Conservation (phyloP, 2,113 vertebrate species). For the Hippopotamus amphibius region DNA sequence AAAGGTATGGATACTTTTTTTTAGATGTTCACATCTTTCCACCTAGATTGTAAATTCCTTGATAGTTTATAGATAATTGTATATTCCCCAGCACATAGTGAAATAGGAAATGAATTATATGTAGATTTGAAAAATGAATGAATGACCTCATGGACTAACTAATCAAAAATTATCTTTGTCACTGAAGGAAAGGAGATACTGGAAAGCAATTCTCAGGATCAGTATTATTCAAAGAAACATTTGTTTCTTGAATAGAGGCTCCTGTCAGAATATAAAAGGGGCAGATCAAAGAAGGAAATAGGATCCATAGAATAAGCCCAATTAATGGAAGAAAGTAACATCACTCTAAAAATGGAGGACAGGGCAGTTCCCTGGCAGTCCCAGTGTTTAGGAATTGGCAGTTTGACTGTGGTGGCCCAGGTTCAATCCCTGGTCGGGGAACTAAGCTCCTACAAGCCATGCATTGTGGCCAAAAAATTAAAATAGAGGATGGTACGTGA, state of each 20-base stretch:
- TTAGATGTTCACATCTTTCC: not conserved
- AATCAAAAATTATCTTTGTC: not conserved
- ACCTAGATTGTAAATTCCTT: constrained; percentile 35
- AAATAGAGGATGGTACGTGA: not conserved
- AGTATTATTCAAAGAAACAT: not conserved
- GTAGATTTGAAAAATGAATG: not conserved
- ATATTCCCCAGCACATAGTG: not conserved
- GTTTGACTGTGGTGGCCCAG: too few species aligned
- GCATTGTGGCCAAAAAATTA: not conserved
- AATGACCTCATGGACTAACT: not conserved
- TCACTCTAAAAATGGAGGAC: not conserved
- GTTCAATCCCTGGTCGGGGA: too few species aligned
- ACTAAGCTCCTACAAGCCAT: too few species aligned
- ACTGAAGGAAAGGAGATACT: not conserved
- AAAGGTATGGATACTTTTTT: not conserved
- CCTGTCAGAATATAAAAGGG: not conserved
- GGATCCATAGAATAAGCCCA: not conserved
- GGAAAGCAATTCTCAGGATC: not conserved
- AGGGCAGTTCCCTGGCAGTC: too few species aligned
- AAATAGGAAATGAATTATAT: not conserved
- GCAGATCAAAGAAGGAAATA: not conserved
- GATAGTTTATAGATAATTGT: not conserved
- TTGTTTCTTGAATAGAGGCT: not conserved
- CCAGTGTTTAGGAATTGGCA: too few species aligned
- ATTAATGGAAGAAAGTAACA: not conserved